Percentiles rank a stretch among this genome's conserved stretches.
phyloP scores from a whole-genome alignment of 2,888 invertebrate genomes.

The Acanthosepion lycidas region DNA sequence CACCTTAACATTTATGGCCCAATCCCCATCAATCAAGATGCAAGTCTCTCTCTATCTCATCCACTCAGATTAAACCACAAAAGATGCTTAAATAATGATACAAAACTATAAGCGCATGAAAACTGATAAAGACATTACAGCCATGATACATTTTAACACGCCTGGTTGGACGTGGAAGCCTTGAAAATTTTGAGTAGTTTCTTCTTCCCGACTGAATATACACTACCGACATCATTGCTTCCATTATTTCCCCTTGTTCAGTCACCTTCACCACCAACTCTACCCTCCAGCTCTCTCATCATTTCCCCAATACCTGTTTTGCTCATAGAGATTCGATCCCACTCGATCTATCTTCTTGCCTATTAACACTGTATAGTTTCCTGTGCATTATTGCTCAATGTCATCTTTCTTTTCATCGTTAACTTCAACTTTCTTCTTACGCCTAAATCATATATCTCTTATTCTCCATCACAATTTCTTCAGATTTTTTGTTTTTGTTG shows the following conservation, averaged over 20 bases:
- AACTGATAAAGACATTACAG: neutral
- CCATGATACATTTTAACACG: conserved; percentile 7
- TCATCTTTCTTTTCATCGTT: neutral
- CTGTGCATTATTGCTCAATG: neutral
- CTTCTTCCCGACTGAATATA: neutral
- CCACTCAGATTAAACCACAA: too few species aligned
- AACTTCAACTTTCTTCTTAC: neutral
- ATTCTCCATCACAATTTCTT: too few species aligned
- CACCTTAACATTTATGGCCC: too few species aligned
- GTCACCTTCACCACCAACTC: neutral
- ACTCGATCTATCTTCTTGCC: neutral
- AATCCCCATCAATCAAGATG: too few species aligned
- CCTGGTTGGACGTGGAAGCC: neutral
- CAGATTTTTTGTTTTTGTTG: too few species aligned
- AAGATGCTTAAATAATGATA: too few species aligned
- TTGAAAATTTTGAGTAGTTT: conserved; percentile 18
- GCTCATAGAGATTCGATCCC: neutral
- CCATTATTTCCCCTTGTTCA: neutral
- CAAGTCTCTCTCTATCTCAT: too few species aligned
- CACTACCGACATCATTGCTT: neutral
- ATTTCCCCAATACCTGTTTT: neutral
- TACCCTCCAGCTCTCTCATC: neutral
- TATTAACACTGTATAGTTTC: neutral
- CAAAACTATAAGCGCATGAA: too few species aligned
- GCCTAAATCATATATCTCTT: neutral